Evolutionary conservation across 23 tunicate species (phyloP).

Genomic region (Clavelina lepadiformis): DNA sequence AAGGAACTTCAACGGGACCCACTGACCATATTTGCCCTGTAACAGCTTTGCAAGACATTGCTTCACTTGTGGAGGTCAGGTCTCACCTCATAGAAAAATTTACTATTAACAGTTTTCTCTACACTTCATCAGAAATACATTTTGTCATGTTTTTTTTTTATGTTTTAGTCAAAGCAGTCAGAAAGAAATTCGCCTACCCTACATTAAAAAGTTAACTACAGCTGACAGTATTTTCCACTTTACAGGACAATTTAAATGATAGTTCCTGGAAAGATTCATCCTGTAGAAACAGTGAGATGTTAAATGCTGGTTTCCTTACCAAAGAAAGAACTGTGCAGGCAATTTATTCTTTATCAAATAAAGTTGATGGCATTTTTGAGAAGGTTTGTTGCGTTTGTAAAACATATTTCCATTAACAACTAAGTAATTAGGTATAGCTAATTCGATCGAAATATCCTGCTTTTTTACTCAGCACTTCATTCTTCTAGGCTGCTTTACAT

Average conservation of each 20-base stretch:
- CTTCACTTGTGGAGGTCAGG: too few species aligned
- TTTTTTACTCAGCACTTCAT: too few species aligned
- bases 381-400: conserved; percentile 1
- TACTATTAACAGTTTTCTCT: too few species aligned
- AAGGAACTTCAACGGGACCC: too few species aligned
- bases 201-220: too few species aligned
- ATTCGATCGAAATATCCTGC: not conserved
- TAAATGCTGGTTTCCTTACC: conserved; percentile 35
- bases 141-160: too few species aligned
- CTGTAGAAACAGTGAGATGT: not conserved
- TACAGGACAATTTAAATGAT: conserved; percentile 28
- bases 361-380: conserved; percentile 34
- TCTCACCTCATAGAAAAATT: too few species aligned
- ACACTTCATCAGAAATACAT: too few species aligned
- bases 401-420: not conserved
- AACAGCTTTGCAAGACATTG: too few species aligned
- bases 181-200: too few species aligned
- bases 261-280: not conserved
- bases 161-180: too few species aligned
- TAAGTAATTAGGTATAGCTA: not conserved
- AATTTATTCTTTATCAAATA: conserved; percentile 22
- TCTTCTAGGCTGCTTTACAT: conserved; percentile 22
- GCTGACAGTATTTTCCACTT: not conserved
- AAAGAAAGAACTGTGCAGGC: conserved; percentile 17
- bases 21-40: too few species aligned